Evolutionary conservation across 2,888 invertebrate species (phyloP).

Genomic region (Drosophila picticornis): DNA sequence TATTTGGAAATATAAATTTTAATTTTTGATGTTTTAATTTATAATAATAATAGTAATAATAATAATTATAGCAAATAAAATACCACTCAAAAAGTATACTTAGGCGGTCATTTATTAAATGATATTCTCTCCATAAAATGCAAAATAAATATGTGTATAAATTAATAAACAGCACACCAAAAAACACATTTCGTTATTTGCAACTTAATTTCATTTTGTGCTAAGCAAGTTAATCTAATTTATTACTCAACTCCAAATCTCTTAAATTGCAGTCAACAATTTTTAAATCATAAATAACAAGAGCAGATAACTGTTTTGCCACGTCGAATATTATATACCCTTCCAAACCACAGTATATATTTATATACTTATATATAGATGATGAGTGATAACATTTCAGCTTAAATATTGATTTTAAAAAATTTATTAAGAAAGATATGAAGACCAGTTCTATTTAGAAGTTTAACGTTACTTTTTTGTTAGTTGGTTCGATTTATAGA

Average conservation of each 20-base stretch:
- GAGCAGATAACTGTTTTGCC: not conserved
- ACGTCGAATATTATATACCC: not conserved
- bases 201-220: slow-evolving; percentile 62
- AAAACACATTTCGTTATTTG: slow-evolving; percentile 41
- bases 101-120: not conserved
- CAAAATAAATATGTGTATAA: not conserved
- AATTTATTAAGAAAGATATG: not conserved
- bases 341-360: not conserved
- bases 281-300: slow-evolving; percentile 9
- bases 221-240: slow-evolving; percentile 42
- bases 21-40: not conserved
- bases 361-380: too few relatives aligned
- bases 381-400: not conserved
- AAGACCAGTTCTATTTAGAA: not conserved
- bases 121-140: not conserved
- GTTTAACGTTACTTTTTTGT: too few relatives aligned
- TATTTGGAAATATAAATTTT: not conserved
- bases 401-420: not conserved
- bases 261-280: slow-evolving; percentile 13
- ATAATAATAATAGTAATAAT: not conserved
- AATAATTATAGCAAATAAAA: not conserved
- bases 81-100: not conserved
- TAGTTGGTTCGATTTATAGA: too few relatives aligned
- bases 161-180: slow-evolving; percentile 20
- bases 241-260: slow-evolving; percentile 12